Conservation (phyloP, 2,113 vertebrate species). For the Epinephelus moara region DNA sequence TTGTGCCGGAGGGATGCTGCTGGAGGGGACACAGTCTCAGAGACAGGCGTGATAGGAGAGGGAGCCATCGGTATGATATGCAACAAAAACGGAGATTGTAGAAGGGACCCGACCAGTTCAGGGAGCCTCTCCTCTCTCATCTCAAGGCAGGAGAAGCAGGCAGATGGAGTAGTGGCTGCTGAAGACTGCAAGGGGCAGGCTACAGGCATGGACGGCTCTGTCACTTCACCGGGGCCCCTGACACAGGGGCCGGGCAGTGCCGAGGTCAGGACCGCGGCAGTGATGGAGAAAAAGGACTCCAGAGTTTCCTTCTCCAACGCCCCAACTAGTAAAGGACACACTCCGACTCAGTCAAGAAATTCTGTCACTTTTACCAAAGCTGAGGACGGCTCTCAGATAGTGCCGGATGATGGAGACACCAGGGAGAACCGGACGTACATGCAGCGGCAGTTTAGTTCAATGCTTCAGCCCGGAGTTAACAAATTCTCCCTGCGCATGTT, state of each 20-base stretch:
- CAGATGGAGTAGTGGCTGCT: constrained; percentile 70
- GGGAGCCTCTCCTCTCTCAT: constrained; percentile 84
- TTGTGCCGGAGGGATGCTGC: constrained; percentile 74
- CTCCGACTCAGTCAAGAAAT: constrained; percentile 69
- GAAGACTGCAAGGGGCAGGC: constrained; percentile 66
- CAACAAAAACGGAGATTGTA: constrained; percentile 88
- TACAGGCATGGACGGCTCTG: constrained; percentile 80
- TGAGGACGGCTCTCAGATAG: constrained; percentile 86
- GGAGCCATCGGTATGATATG: constrained; percentile 82
- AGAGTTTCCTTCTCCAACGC: constrained; percentile 88
- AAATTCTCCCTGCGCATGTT: constrained; percentile 99
- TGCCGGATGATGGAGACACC: constrained; percentile 86
- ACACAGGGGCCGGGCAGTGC: constrained; percentile 67
- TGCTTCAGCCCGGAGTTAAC: constrained; percentile 98
- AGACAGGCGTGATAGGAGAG: constrained; percentile 53
- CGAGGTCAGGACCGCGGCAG: constrained; percentile 76
- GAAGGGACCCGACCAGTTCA: constrained; percentile 82
- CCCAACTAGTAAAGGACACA: constrained; percentile 73
- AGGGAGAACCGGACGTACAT: constrained; percentile 92
- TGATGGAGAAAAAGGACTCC: constrained; percentile 85
- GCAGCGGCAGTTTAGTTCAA: constrained; percentile 95
- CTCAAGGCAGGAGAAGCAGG: constrained; percentile 80
- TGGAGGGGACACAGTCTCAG: constrained; percentile 57
- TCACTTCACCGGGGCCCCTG: constrained; percentile 71
- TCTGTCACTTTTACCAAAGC: constrained; percentile 80